Conservation (phyloP, 1,140 invertebrate species). For the Spodoptera frugiperda region DNA sequence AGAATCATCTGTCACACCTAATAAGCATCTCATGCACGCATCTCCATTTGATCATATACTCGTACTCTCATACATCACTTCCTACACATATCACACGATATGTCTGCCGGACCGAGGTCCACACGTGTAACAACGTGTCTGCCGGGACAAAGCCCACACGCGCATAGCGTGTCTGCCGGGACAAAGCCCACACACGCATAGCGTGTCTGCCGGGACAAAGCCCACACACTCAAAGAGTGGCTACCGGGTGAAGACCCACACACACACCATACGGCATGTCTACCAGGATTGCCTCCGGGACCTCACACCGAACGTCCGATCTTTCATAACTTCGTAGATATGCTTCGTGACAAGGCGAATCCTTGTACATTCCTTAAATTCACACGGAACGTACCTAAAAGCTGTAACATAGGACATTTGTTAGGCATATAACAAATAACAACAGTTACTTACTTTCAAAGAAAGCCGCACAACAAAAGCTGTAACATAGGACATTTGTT, state of each 20-base stretch:
- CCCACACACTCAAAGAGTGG: background rate
- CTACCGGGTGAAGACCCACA: slow-evolving; percentile 10
- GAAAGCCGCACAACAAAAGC: too few relatives aligned
- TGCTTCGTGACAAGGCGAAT: background rate
- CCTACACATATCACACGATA: slow-evolving; percentile 14
- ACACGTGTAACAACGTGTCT: background rate
- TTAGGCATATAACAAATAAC: too few relatives aligned
- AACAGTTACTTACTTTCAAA: too few relatives aligned
- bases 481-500: too few relatives aligned
- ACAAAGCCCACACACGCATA: too few relatives aligned
- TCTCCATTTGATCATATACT: slow-evolving; percentile 11
- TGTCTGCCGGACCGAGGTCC: slow-evolving; percentile 9
- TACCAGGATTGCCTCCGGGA: slow-evolving; percentile 10
- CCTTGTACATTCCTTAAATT: slow-evolving; percentile 6
- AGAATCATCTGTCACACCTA: slow-evolving; percentile 6
- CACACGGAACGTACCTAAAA: slow-evolving; percentile 1
- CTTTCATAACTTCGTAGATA: background rate
- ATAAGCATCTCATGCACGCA: background rate
- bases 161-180: too few relatives aligned
- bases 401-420: too few relatives aligned
- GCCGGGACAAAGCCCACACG: background rate
- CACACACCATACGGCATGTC: too few relatives aligned
- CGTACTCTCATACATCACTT: slow-evolving; percentile 17
- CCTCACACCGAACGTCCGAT: background rate
- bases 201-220: slow-evolving; percentile 7